A percentile compares a stretch with the other conserved stretches of the same genome.
Conservation (phyloP, 2,797 vertebrate genomes). For the Urosaurus nigricauda region DNA sequence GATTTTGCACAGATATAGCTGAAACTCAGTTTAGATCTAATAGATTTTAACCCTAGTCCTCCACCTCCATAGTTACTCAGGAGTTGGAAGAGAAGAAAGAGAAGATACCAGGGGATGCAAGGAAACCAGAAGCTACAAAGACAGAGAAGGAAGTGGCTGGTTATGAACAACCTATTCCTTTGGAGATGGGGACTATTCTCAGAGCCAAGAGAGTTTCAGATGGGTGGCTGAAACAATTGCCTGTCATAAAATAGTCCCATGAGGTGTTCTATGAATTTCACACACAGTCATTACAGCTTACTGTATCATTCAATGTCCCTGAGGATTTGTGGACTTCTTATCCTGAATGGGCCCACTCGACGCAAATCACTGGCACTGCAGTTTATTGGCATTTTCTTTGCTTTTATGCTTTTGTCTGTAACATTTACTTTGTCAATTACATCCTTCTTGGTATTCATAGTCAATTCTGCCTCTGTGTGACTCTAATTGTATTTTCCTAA, state of each 20-base stretch:
- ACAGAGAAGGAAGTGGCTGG: too few species aligned
- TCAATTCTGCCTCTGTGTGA: slow-evolving; percentile 76
- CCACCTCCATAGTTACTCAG: too few species aligned
- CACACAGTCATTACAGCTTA: slow-evolving; percentile 49
- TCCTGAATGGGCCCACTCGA: slow-evolving; percentile 46
- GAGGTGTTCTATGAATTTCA: slow-evolving; percentile 48
- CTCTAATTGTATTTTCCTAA: slow-evolving; percentile 83
- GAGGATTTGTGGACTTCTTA: slow-evolving; percentile 35
- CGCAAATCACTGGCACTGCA: slow-evolving; percentile 51
- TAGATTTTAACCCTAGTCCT: too few species aligned
- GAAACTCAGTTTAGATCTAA: not conserved
- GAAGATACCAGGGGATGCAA: too few species aligned
- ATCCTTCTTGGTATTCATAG: slow-evolving; percentile 78
- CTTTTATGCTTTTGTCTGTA: slow-evolving; percentile 64
- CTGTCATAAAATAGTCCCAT: slow-evolving; percentile 22
- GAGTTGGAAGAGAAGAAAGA: too few species aligned
- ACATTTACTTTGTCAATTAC: slow-evolving; percentile 77
- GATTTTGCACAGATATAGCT: not conserved
- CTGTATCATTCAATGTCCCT: slow-evolving; percentile 25
- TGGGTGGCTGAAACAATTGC: too few species aligned
- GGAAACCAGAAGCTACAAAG: too few species aligned
- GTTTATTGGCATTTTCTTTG: slow-evolving; percentile 72
- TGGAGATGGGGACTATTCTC: too few species aligned
- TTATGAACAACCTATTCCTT: not conserved
- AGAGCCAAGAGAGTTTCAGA: too few species aligned